These are phyloP conservation scores for Struthio camelus DNA, from an alignment of 2,113 vertebrate species.

Conservation along the genomic window DNA sequence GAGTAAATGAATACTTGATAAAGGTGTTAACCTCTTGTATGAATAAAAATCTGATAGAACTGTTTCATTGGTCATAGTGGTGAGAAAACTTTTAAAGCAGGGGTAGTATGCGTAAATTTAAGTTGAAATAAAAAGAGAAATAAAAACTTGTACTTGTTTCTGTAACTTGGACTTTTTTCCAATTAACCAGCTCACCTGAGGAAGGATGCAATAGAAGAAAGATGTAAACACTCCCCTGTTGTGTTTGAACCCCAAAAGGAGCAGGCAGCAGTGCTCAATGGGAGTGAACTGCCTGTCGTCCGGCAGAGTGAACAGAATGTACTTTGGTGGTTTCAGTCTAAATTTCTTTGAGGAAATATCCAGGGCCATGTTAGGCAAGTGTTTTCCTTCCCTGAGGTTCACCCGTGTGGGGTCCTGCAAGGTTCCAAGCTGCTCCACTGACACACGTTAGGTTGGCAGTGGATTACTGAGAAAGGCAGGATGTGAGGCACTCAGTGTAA, in stretches of 20 bases:
- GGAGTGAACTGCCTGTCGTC: not conserved
- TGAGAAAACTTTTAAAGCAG: not conserved
- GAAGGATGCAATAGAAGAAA: not conserved
- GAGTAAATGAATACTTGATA: conserved; percentile 33
- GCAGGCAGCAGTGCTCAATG: not conserved
- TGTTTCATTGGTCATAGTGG: not conserved
- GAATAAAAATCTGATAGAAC: not conserved
- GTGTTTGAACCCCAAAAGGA: not conserved
- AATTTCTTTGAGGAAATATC: not conserved
- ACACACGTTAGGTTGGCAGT: not conserved
- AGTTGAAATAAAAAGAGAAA: not conserved
- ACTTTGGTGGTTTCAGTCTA: not conserved
- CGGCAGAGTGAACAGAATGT: not conserved
- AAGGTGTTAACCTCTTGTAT: not conserved
- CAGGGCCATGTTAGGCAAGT: not conserved
- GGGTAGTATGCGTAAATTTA: not conserved
- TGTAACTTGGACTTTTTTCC: not conserved
- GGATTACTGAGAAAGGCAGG: not conserved
- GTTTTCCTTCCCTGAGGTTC: not conserved
- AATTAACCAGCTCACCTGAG: not conserved
- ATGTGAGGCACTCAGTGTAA: conserved; percentile 15
- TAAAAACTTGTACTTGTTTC: not conserved
- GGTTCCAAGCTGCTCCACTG: conserved; percentile 49
- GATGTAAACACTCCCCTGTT: not conserved
- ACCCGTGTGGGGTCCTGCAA: not conserved